Evolutionary conservation across 2,113 vertebrate genomes (phyloP), one percentile per base, ranked within the genome.

Genomic region (Eulemur rufifrons): DNA sequence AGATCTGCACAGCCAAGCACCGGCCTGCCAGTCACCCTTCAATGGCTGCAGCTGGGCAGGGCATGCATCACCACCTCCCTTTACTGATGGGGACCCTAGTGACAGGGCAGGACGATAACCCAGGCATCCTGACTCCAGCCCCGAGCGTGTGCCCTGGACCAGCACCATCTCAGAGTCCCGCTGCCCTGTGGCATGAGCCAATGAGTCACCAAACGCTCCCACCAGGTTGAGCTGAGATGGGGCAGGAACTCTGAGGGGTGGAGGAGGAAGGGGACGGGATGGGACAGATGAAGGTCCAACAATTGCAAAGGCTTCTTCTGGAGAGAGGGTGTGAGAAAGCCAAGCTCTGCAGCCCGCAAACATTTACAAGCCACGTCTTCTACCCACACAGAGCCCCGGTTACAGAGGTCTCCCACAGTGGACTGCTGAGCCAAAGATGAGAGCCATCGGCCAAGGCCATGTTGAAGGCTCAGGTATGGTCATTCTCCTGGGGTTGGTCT

Each of bases 11-110:
- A 39, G 74, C 21, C 10, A 21, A 56, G 34, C 15, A 32, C 42
- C 34, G n/a, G 6, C 54, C 39, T 32, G 20, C 29, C 68, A 5
- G 47, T 54, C 11, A 7, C 68, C 37, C 68, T 56, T 37, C 74
- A 29, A 23, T 13, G n/a, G 27, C 32, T 66, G 20, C 18, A 52
- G 68, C 20, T 27, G 91, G 21, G 68, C 50, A 52, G 32, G 32
- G 14, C n/a, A 39, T 0, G 27, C 0, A 0, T 23, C 11, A 2
- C 34, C 14, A 32, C 34, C 20, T 32, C 29, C 23, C 9, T 39
- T 85, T 66, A 83, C 10, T 42, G 15, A 66, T 2, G 12, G 45
- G 45, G 42, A 56, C 50, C 45, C 32, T 37, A 27, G 37, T 18
- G 7, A 90, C 81, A 91, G 45, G 39, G 45, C 54, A 90, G 59